phyloP scores from a whole-genome alignment of 2,113 vertebrate species.

The Talpa occidentalis region DNA sequence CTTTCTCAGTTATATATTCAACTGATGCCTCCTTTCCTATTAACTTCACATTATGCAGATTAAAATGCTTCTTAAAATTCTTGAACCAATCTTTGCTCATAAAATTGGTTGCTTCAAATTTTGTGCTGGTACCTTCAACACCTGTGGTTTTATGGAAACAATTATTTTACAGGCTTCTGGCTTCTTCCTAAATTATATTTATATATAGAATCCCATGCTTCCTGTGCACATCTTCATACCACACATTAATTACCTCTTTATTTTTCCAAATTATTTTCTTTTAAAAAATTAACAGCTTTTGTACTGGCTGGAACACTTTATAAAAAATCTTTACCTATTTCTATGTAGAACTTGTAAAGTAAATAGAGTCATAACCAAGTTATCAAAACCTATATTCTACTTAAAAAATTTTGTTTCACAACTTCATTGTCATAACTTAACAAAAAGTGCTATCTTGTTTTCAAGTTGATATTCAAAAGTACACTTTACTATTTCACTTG shows the following conservation, averaged over 20 bases:
- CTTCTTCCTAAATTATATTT: constrained; percentile 45
- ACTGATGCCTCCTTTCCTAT: constrained; percentile 51
- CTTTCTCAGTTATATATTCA: constrained; percentile 56
- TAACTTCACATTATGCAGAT: constrained; percentile 74
- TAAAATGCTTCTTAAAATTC: constrained; percentile 66
- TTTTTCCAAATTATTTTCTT: constrained; percentile 20
- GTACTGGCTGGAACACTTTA: background rate
- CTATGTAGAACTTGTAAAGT: background rate
- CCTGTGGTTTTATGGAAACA: constrained; percentile 9
- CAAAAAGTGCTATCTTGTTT: background rate
- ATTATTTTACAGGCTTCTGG: background rate
- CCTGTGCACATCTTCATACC: background rate
- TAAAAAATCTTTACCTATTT: background rate
- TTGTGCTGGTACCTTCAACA: constrained; percentile 52
- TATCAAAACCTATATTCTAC: background rate
- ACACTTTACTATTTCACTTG: background rate
- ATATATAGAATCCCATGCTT: constrained; percentile 7
- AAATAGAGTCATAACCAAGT: background rate
- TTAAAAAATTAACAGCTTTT: background rate
- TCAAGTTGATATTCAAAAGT: background rate
- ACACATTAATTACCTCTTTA: constrained; percentile 39
- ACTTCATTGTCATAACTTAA: too few relatives aligned
- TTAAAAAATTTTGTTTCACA: background rate
- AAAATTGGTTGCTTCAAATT: constrained; percentile 55
- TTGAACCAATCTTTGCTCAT: constrained; percentile 53